Conservation (phyloP, 2,113 vertebrate species). For the pig (Sus scrofa) region DNA sequence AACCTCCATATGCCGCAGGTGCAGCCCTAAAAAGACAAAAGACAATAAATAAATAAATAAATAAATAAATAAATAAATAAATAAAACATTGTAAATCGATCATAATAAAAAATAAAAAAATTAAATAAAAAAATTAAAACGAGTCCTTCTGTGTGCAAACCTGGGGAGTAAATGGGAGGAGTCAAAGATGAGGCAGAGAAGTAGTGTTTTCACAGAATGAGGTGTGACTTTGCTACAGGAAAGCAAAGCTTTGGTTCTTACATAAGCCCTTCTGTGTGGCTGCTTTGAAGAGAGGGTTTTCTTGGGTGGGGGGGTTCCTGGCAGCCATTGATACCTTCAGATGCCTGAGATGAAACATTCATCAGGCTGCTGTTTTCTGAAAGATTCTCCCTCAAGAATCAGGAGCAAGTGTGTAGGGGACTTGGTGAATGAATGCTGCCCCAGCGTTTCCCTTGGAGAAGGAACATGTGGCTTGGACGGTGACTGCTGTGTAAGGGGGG, state of each 20-base stretch:
- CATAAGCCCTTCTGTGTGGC: not conserved
- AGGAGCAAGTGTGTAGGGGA: not conserved
- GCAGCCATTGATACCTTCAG: not conserved
- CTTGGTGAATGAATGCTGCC: not conserved
- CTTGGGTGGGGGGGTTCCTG: constrained; percentile 7
- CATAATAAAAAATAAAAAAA: no score
- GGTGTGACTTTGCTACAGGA: constrained; percentile 27
- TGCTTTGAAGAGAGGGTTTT: constrained; percentile 25
- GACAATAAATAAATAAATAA: no score
- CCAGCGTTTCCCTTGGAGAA: not conserved
- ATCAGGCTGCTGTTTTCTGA: not conserved
- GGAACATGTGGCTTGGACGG: not conserved
- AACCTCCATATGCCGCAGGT: no score
- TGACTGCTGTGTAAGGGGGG: not conserved
- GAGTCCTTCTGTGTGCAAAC: not conserved
- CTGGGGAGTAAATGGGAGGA: not conserved
- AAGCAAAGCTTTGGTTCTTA: not conserved
- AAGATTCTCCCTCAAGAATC: not conserved
- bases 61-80: no score
- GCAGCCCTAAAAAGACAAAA: no score
- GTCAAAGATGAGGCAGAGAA: not conserved
- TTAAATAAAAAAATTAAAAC: not conserved
- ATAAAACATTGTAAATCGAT: no score
- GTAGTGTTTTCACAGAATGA: not conserved
- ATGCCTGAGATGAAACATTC: not conserved